These are phyloP conservation scores for Microtus ochrogaster DNA, from an alignment of 2,113 vertebrate species.

Conservation along the genomic window DNA sequence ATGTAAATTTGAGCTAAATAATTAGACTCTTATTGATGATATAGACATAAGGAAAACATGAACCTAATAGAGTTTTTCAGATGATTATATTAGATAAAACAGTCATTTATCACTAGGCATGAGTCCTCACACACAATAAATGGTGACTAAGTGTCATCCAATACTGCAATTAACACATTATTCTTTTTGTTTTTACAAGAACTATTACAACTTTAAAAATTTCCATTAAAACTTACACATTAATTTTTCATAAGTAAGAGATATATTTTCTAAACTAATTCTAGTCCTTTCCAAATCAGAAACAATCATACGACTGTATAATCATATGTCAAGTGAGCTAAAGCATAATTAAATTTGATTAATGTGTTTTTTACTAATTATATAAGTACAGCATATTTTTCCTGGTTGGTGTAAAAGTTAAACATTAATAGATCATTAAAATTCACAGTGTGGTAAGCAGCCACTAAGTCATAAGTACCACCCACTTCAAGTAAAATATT, in stretches of 20 bases:
- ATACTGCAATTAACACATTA: not conserved
- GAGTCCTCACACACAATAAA: not conserved
- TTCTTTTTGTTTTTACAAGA: slow-evolving; percentile 6
- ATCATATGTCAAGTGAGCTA: slow-evolving; percentile 21
- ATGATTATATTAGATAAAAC: not conserved
- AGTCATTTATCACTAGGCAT: not conserved
- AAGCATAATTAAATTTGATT: slow-evolving; percentile 54
- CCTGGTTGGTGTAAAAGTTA: slow-evolving; percentile 14
- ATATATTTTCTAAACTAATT: slow-evolving; percentile 32
- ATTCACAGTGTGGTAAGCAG: not conserved
- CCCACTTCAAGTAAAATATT: not conserved
- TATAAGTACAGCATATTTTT: slow-evolving; percentile 2
- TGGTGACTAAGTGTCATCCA: not conserved
- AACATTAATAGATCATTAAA: slow-evolving; percentile 33
- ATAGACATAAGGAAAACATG: not conserved
- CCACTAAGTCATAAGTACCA: not conserved
- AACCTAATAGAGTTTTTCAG: not conserved
- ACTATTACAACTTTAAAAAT: not conserved
- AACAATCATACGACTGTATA: not conserved
- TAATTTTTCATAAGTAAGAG: slow-evolving; percentile 24
- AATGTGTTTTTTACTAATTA: slow-evolving; percentile 44
- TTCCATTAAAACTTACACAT: not conserved
- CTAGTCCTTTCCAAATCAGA: slow-evolving; percentile 38
- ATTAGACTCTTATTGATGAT: not conserved
- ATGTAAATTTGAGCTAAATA: not conserved